phyloP scores from a whole-genome alignment of 2,113 vertebrate species.

The Psittacula cyanocephala region DNA sequence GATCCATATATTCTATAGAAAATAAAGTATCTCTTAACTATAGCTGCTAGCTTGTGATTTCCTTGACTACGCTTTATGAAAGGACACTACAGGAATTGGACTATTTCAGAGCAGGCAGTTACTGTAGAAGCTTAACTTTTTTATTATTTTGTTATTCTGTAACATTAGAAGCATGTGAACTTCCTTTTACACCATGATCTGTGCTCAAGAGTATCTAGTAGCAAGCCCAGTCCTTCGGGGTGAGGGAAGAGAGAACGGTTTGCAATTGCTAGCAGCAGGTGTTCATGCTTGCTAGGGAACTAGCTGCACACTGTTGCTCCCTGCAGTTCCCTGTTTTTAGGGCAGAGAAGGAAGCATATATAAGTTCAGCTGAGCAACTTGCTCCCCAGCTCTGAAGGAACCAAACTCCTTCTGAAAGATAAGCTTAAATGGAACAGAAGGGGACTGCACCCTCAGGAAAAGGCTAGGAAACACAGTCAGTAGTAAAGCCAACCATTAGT shows the following conservation, averaged over 20 bases:
- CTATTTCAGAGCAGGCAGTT: background rate
- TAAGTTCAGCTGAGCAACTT: background rate
- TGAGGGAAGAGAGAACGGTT: background rate
- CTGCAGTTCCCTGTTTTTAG: background rate
- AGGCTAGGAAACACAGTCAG: background rate
- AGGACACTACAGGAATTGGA: background rate
- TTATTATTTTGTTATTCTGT: background rate
- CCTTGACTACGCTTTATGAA: background rate
- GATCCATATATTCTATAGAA: background rate
- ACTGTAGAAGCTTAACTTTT: background rate
- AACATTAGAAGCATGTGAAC: background rate
- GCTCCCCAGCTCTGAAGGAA: background rate
- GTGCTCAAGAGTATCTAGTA: background rate
- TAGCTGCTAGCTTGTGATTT: background rate
- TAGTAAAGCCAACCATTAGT: background rate
- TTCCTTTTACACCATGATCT: background rate
- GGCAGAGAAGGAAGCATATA: background rate
- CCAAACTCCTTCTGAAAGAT: background rate
- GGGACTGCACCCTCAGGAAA: background rate
- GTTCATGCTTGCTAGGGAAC: background rate
- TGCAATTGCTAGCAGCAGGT: background rate
- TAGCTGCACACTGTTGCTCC: background rate
- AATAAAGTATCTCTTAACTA: background rate
- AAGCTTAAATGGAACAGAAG: background rate
- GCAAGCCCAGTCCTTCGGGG: background rate